Evolutionary conservation across 2,113 vertebrate species (phyloP), one percentile per base, ranked within the genome.

Genomic region (Phainopepla nitens): DNA sequence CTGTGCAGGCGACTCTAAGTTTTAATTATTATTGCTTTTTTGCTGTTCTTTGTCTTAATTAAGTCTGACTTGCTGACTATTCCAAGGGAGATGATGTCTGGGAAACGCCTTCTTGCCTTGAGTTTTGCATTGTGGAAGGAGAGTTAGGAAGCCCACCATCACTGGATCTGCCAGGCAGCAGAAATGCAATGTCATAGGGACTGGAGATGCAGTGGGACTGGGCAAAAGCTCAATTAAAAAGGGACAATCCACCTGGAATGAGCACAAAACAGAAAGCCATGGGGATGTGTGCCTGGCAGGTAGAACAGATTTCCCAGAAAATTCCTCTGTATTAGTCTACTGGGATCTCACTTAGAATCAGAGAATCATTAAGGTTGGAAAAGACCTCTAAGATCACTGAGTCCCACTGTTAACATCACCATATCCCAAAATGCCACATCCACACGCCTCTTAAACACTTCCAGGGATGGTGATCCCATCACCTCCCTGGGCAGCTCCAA

Each of bases 41-140:
- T 96, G 61, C 89, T 93, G 51, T 84, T 91, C 86, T 90, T 96
- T 93, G 96, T 97, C 95, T 96, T 97, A 97, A 96, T 96, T 96
- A 96, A 96, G 86, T 95, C 91, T 95, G 72, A 82, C 87, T 94
- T 93, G 58, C 87, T 79, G 79, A 66, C 73, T 88, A 16, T 95
- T 95, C 90, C 80, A 81, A 77, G 92, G 76, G 85, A 94, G 77
- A 93, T 87, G 84, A 79, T 94, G 77, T 44, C 83, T 90, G 56
- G 61, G 51, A 94, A 94, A 92, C 6, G 29, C 65, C 73, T 94
- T 87, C 62, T 82, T 87, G 89, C 81, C 85, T 45, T 60, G 87
- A 70, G 77, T 88, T 94, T 68, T 82, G 75, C 54, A 14, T 41
- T 45, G 31, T 81, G 51, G 68, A 85, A 89, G 47, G 69, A 84